Evolutionary conservation across 2,113 vertebrate species (phyloP).

Genomic region (Calyptomena viridis): DNA sequence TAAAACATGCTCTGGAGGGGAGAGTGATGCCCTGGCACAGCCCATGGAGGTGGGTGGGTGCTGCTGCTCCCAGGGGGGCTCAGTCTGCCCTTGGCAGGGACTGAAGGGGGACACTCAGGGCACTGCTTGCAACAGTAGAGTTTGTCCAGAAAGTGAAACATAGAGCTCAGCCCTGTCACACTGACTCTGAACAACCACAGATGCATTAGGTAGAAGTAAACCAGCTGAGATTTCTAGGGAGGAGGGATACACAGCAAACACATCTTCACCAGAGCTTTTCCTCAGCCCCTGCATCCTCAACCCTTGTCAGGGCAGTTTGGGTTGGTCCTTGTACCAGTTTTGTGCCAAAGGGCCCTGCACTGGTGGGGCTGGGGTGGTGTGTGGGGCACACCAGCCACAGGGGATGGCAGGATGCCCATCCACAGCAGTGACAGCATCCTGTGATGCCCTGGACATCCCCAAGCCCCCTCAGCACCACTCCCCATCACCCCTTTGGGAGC

Average conservation of each 20-base stretch:
- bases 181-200: background rate
- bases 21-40: rapidly evolving
- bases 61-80: background rate
- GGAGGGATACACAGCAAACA: background rate
- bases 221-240: background rate
- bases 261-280: rapidly evolving
- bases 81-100: rapidly evolving
- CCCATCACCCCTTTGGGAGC: background rate
- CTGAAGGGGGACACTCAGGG: background rate
- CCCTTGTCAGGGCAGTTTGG: too few relatives aligned
- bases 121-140: background rate
- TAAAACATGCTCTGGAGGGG: rapidly evolving
- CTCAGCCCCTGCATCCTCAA: background rate
- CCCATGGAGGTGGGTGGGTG: background rate
- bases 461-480: background rate
- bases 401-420: background rate
- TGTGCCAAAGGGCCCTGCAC: too few relatives aligned
- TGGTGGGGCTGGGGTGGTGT: background rate
- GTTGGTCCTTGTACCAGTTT: rapidly evolving
- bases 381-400: background rate
- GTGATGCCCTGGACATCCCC: background rate
- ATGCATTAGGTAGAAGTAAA: rapidly evolving
- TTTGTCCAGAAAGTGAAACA: background rate
- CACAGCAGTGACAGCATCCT: background rate
- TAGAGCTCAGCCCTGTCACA: background rate